phyloP scores from a whole-genome alignment of 2,797 vertebrate species.

The Microhierax caerulescens region DNA sequence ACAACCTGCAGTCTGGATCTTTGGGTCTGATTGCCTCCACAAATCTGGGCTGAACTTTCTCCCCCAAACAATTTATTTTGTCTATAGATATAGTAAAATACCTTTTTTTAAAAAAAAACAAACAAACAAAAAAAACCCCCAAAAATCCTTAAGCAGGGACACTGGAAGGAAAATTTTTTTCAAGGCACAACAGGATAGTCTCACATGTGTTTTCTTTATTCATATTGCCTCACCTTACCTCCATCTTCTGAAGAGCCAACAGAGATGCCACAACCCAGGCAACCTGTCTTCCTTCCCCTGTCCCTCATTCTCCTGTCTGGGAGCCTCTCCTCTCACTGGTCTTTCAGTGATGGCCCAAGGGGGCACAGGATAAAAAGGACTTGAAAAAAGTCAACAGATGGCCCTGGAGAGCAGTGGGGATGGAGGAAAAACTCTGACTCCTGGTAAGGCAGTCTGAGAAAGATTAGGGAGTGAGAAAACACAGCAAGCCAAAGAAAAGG shows the following conservation, averaged over 20 bases:
- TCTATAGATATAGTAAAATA: not conserved
- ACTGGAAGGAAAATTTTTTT: not conserved
- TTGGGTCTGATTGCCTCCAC: not conserved
- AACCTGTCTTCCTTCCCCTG: not conserved
- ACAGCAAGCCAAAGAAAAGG: not conserved
- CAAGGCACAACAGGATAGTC: not conserved
- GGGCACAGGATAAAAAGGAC: not conserved
- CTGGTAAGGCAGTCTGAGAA: not conserved
- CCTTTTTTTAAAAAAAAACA: not conserved
- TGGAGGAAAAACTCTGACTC: not conserved
- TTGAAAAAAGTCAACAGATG: not conserved
- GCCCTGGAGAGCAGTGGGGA: not conserved
- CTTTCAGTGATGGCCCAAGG: not conserved
- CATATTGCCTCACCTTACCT: not conserved
- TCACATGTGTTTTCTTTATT: not conserved
- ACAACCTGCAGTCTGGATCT: not conserved
- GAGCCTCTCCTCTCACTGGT: not conserved
- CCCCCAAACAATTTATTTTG: not conserved
- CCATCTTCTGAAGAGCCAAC: not conserved
- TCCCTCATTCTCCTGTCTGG: not conserved
- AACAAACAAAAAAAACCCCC: not conserved
- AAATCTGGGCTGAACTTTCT: not conserved
- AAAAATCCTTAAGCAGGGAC: not conserved
- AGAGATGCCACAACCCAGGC: not conserved
- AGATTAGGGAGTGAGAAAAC: not conserved